Percentiles rank a stretch among this genome's conserved stretches.
Evolutionary conservation across 2,888 invertebrate genomes (phyloP).

Genomic region (Drosophila differens): DNA sequence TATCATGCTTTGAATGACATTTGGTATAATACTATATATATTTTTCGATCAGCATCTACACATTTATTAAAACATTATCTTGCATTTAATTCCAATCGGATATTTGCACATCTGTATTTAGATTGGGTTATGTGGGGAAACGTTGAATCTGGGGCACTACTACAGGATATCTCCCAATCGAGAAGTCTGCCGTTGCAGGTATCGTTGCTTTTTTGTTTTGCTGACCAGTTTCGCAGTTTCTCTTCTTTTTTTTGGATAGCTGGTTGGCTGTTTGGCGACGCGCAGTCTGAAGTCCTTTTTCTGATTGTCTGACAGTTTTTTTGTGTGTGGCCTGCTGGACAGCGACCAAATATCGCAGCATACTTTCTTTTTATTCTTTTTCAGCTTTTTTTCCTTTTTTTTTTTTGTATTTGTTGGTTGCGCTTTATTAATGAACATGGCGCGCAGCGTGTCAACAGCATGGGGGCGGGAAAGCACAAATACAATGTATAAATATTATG

Average conservation of each 20-base stretch:
- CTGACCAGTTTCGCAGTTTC: slow-evolving; percentile 1
- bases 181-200: neutral
- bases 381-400: neutral
- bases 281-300: slow-evolving; percentile 70
- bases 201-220: neutral
- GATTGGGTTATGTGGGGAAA: neutral
- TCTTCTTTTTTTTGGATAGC: neutral
- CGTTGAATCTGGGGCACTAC: neutral
- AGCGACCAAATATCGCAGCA: slow-evolving; percentile 44
- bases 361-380: slow-evolving; percentile 20
- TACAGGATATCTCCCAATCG: neutral
- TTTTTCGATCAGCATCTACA: too few relatives aligned
- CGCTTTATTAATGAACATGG: slow-evolving; percentile 73
- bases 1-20: too few relatives aligned
- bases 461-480: slow-evolving; percentile 6
- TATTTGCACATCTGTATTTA: neutral
- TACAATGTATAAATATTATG: slow-evolving; percentile 80
- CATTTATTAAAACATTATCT: neutral
- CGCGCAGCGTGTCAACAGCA: slow-evolving; percentile 70
- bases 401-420: slow-evolving; percentile 47
- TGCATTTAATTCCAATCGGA: neutral
- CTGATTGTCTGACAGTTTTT: slow-evolving; percentile 49
- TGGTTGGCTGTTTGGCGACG: slow-evolving; percentile 51
- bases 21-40: too few relatives aligned
- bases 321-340: slow-evolving; percentile 18